Evolutionary conservation across 2,888 invertebrate genomes (phyloP).

Genomic region (Trichopria drosophilae): DNA sequence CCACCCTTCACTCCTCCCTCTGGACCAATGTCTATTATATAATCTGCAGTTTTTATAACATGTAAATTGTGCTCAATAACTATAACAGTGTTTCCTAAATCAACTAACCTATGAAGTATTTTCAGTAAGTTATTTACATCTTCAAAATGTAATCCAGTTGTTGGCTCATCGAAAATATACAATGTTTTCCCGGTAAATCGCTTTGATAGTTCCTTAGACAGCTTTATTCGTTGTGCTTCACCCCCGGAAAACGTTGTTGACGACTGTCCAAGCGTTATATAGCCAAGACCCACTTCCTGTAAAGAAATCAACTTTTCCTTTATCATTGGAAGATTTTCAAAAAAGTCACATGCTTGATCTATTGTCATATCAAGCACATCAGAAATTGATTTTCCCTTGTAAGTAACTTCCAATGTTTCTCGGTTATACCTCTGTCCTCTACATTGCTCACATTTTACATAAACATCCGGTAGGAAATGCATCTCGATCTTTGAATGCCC

Average conservation of each 20-base stretch:
- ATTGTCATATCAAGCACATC: constrained; percentile 18
- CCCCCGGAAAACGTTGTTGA: constrained; percentile 21
- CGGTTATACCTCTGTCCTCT: constrained; percentile 17
- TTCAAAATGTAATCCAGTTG: constrained; percentile 18
- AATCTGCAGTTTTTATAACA: constrained; percentile 27
- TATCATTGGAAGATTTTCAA: constrained; percentile 13
- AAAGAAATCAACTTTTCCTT: constrained; percentile 12
- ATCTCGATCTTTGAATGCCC: constrained; percentile 16
- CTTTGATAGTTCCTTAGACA: constrained; percentile 16
- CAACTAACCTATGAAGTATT: constrained; percentile 17
- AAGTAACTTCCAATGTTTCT: constrained; percentile 16
- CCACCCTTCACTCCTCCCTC: constrained; percentile 25
- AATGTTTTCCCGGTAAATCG: constrained; percentile 16
- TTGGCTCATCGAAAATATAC: constrained; percentile 24
- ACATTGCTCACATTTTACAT: constrained; percentile 13
- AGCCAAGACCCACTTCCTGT: constrained; percentile 23
- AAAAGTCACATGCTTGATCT: constrained; percentile 14
- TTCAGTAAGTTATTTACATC: constrained; percentile 17
- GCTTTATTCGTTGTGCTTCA: constrained; percentile 22
- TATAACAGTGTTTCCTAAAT: constrained; percentile 21
- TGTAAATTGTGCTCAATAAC: constrained; percentile 27
- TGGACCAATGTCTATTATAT: constrained; percentile 24
- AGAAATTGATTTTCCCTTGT: constrained; percentile 13
- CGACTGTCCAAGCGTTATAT: constrained; percentile 17
- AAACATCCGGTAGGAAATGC: constrained; percentile 17